Evolutionary conservation across 1,140 invertebrate species (phyloP).

Genomic region (Tribolium madens): DNA sequence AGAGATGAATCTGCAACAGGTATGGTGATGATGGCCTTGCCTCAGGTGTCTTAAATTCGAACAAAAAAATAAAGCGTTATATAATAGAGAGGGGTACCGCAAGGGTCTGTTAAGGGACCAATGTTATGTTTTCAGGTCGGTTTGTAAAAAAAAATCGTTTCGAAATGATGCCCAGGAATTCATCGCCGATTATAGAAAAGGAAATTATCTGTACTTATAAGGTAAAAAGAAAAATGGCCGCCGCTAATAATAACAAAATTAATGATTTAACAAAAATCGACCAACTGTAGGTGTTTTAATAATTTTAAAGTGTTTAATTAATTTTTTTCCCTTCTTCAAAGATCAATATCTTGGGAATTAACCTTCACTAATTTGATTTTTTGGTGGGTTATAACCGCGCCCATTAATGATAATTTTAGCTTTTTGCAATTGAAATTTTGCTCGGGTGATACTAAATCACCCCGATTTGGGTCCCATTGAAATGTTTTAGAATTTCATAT

Average conservation of each 20-base stretch:
- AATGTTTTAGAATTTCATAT: not conserved
- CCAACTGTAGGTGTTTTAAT: constrained; percentile 13
- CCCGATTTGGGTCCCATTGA: not conserved
- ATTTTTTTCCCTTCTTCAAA: not conserved
- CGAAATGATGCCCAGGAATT: constrained; percentile 65
- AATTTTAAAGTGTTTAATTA: constrained; percentile 4
- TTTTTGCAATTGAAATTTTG: not conserved
- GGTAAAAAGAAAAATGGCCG: constrained; percentile 53
- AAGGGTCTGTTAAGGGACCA: not conserved
- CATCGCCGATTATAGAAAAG: constrained; percentile 62
- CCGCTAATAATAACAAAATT: constrained; percentile 12
- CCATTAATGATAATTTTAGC: not conserved
- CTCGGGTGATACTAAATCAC: not conserved
- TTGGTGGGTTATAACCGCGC: not conserved
- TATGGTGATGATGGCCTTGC: not conserved
- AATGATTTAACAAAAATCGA: not conserved
- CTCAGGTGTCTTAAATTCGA: not conserved
- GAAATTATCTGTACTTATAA: constrained; percentile 62
- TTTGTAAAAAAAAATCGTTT: constrained; percentile 11
- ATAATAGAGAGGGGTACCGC: not conserved
- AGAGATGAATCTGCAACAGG: constrained; percentile 24
- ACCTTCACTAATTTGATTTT: not conserved
- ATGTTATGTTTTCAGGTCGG: constrained; percentile 14
- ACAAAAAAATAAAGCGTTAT: too few relatives aligned
- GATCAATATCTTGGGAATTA: not conserved